These are phyloP conservation scores for Lepidothrix coronata DNA, from an alignment of 2,113 vertebrate species.

Conservation along the genomic window DNA sequence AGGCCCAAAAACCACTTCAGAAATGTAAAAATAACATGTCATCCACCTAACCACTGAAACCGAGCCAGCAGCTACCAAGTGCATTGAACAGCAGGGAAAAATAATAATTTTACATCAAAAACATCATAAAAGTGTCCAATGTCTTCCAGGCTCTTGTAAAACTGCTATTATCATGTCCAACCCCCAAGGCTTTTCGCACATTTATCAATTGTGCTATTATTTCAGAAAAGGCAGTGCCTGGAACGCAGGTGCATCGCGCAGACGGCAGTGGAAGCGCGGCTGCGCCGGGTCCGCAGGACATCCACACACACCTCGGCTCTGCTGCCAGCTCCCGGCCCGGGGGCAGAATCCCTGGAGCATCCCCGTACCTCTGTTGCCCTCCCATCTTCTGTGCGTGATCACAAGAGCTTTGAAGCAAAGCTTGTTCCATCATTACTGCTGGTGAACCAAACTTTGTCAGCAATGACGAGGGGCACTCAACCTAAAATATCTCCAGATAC, in stretches of 20 bases:
- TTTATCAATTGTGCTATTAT: conserved; percentile 40
- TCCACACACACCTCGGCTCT: neutral
- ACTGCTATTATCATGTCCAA: conserved; percentile 52
- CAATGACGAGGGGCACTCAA: neutral
- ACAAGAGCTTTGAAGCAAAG: neutral
- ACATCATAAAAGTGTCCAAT: conserved; percentile 33
- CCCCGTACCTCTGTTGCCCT: neutral
- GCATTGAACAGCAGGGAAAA: conserved; percentile 1
- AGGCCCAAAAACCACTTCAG: neutral
- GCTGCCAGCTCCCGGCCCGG: neutral
- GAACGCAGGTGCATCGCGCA: neutral
- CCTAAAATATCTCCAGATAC: neutral
- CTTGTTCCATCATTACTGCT: neutral
- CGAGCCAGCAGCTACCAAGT: conserved; percentile 35
- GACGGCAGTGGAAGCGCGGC: neutral
- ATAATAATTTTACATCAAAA: conserved; percentile 64
- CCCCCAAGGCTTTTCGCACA: conserved; percentile 30
- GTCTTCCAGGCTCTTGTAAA: conserved; percentile 29
- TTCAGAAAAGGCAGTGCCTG: conserved; percentile 32
- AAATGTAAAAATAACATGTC: conserved; percentile 22
- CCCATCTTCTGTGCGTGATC: neutral
- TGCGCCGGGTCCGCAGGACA: neutral
- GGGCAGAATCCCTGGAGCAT: neutral
- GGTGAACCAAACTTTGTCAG: neutral
- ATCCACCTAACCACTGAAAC: conserved; percentile 39